Evolutionary conservation across 2,888 invertebrate species (phyloP).

Genomic region (Polymixis lichenea): DNA sequence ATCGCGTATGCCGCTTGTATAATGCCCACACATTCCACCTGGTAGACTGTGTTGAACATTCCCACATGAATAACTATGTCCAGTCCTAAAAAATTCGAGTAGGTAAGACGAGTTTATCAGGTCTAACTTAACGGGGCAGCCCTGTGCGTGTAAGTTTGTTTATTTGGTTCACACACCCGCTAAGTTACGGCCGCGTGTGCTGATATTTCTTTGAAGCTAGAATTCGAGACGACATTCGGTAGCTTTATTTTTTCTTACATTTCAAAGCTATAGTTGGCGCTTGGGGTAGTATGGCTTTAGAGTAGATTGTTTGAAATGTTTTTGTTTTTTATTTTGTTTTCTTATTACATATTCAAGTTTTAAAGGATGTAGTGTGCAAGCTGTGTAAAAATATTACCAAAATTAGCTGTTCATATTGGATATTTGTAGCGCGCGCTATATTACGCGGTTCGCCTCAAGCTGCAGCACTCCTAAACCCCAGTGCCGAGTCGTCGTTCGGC

Average conservation of each 20-base stretch:
- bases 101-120: neutral
- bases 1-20: too few relatives aligned
- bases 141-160: conserved; percentile 21
- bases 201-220: conserved; percentile 16
- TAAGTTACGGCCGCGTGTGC: neutral
- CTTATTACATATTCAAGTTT: neutral
- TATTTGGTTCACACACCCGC: conserved; percentile 11
- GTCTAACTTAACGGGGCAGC: neutral
- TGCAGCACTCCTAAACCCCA: too few relatives aligned
- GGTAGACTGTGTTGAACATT: too few relatives aligned
- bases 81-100: neutral
- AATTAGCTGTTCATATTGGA: neutral
- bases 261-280: too few relatives aligned
- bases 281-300: neutral
- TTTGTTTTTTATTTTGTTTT: neutral
- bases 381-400: neutral
- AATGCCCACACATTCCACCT: too few relatives aligned
- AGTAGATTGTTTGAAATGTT: neutral
- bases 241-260: neutral
- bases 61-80: neutral
- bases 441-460: too few relatives aligned
- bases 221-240: neutral
- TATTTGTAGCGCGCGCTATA: too few relatives aligned
- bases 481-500: too few relatives aligned
- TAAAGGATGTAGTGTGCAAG: too few relatives aligned